Conservation (phyloP, 1,140 invertebrate species). For the Coptotermes formosanus region DNA sequence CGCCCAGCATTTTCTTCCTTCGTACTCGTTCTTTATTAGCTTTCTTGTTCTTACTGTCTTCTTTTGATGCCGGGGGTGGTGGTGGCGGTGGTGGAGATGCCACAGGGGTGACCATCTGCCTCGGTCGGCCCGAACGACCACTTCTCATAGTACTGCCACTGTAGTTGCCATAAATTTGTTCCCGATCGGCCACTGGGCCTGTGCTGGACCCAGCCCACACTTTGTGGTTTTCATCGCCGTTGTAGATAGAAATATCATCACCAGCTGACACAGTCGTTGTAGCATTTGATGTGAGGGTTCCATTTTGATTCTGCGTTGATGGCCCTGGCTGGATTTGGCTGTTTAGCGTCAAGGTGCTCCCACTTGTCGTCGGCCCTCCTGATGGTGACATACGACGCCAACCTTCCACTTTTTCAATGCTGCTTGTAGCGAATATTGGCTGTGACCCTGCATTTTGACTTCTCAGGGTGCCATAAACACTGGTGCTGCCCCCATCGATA, state of each 20-base stretch:
- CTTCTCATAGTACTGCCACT: constrained; percentile 64
- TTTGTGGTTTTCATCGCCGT: constrained; percentile 91
- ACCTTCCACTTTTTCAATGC: constrained; percentile 50
- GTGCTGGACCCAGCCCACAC: constrained; percentile 53
- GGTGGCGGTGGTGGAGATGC: constrained; percentile 67
- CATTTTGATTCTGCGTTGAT: constrained; percentile 41
- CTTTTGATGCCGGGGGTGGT: constrained; percentile 58
- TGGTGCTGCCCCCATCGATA: constrained; percentile 58
- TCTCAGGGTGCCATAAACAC: constrained; percentile 51
- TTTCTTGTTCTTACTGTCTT: constrained; percentile 41
- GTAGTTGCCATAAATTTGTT: constrained; percentile 70
- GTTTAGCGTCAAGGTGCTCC: constrained; percentile 58
- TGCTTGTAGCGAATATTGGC: constrained; percentile 34
- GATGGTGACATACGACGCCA: constrained; percentile 52
- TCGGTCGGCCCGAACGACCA: constrained; percentile 70
- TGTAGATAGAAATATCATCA: constrained; percentile 78
- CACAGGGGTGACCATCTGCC: constrained; percentile 74
- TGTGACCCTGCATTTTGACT: constrained; percentile 41
- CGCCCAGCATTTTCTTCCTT: constrained; percentile 43
- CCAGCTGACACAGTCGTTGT: constrained; percentile 32
- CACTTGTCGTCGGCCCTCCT: constrained; percentile 36
- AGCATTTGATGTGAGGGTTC: constrained; percentile 39
- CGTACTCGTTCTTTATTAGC: constrained; percentile 46
- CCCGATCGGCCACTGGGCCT: constrained; percentile 54
- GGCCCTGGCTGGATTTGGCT: constrained; percentile 46